Conservation (phyloP, 2,888 invertebrate species). For the Pherbina coryleti region DNA sequence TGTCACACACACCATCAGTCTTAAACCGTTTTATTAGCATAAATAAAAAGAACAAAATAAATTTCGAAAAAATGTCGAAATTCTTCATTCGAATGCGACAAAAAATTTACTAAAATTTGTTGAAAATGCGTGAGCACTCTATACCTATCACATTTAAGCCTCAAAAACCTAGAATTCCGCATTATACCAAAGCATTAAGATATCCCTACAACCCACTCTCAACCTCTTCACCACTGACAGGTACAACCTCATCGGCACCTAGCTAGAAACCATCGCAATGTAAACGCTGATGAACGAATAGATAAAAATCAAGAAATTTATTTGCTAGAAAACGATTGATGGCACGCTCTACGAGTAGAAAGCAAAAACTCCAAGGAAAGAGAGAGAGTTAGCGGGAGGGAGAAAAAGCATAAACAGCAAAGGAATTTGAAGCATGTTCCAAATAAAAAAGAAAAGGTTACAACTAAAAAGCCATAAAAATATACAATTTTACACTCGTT, state of each 20-base stretch:
- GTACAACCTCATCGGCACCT: too few relatives aligned
- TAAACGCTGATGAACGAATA: neutral
- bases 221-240: too few relatives aligned
- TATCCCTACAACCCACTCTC: too few relatives aligned
- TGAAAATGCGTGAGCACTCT: neutral
- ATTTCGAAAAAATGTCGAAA: neutral
- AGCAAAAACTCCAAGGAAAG: constrained; percentile 5
- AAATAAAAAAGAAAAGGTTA: neutral
- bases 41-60: constrained; percentile 1
- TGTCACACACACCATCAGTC: neutral
- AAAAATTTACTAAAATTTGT: neutral
- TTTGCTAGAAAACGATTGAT: constrained; percentile 51
- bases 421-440: neutral
- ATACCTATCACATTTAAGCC: too few relatives aligned
- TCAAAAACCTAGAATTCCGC: too few relatives aligned
- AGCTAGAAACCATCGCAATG: too few relatives aligned
- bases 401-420: neutral
- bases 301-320: constrained; percentile 47
- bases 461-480: neutral
- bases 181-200: too few relatives aligned
- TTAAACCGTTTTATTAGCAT: neutral
- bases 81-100: neutral
- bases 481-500: constrained; percentile 1
- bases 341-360: constrained; percentile 42
- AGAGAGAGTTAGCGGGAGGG: neutral